phyloP scores from a whole-genome alignment of 2,888 invertebrate species.

The Agrilus cyanescens region DNA sequence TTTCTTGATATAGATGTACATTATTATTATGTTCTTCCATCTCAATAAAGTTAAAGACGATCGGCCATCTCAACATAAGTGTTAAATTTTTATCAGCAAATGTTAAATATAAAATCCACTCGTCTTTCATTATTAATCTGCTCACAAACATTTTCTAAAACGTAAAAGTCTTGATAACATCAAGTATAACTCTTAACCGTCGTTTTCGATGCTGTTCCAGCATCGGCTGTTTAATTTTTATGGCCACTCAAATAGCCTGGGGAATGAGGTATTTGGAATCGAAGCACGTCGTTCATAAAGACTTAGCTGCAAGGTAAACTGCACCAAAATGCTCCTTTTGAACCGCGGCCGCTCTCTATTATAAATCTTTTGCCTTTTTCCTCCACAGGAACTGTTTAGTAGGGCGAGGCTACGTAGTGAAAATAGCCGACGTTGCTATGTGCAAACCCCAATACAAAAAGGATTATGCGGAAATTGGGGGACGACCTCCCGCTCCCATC shows the following conservation, averaged over 20 bases:
- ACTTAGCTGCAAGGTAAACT: conserved; percentile 54
- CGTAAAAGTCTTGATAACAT: no score
- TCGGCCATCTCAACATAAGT: no score
- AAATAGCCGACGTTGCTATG: conserved; percentile 52
- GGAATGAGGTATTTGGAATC: conserved; percentile 73
- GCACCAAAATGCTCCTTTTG: conserved; percentile 1
- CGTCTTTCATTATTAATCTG: no score
- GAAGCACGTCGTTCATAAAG: conserved; percentile 66
- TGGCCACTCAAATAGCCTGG: conserved; percentile 64
- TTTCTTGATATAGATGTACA: no score
- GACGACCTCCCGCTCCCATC: conserved; percentile 48
- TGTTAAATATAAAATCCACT: no score
- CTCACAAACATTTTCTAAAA: no score
- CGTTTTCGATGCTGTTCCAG: conserved; percentile 32
- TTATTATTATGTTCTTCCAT: no score
- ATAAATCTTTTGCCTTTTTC: conserved; percentile 11
- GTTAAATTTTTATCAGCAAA: no score
- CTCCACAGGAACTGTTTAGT: conserved; percentile 47
- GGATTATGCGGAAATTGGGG: conserved; percentile 51
- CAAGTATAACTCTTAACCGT: no score
- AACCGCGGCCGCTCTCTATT: conserved; percentile 2
- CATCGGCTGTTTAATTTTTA: conserved; percentile 55
- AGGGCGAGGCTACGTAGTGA: conserved; percentile 46
- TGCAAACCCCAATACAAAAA: conserved; percentile 49
- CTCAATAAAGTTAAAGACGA: background rate